Evolutionary conservation across 2,113 vertebrate species (phyloP), one percentile per base, ranked within the genome.

Genomic region (Genyomyrus donnyi): DNA sequence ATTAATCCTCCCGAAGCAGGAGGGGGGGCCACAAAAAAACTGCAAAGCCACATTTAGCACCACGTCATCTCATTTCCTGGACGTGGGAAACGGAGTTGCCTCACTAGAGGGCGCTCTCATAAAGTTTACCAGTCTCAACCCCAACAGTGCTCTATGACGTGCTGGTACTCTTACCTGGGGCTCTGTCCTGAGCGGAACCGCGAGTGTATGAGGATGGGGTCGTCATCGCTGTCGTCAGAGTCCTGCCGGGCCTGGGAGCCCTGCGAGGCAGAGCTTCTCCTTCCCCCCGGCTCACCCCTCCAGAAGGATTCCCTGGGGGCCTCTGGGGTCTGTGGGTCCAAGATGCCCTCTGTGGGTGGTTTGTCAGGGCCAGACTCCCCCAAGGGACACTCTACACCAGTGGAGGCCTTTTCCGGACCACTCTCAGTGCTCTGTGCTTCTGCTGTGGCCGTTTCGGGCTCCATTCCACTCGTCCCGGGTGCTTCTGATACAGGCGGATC

Each of bases 141-240:
- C 31, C 31, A 15, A 48, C 21, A n/a, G 45, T 13, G 83, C 83
- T 48, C 39, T n/a, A 27, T 24, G 24, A 9, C 1, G 11, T 11
- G 21, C 48, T 5, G 17, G 15, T 58, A 27, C 83, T 93, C 96
- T 90, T 92, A 99, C 98, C 98, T 99, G 92, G 99, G 98, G 7
- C 97, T 97, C 88, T 97, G 97, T 91, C 95, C 96, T 87, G 97
- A 96, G 94, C 98, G 97, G 66, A 97, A 97, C 94, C 98, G 95
- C 11, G 97, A 94, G 0, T 98, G 98, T 93, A 99, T 97, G 8
- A 98, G 96, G 70, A 99, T 98, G 0, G 98, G 98, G 90, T 99
- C 98, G 3, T 99, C 98, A 0, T 99, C 98, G 21, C 98, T 99
- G 93, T 99, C 98, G 3, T 99, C 98, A 0, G 98, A 98, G 92